Evolutionary conservation across 2,888 invertebrate genomes (phyloP).

Genomic region (Athalia cordata): DNA sequence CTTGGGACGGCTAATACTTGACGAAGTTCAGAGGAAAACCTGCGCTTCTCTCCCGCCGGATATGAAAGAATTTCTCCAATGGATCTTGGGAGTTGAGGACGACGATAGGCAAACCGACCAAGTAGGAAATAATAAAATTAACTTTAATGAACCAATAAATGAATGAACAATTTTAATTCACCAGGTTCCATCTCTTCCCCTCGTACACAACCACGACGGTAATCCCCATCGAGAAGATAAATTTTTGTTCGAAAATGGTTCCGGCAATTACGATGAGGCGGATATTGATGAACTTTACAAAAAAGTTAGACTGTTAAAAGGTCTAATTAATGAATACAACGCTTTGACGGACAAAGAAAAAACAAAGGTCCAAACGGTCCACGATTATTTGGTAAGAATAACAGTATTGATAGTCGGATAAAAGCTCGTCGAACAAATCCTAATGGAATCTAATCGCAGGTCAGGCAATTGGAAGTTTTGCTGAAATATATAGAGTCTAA

Average conservation of each 20-base stretch:
- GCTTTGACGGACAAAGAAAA: slow-evolving; percentile 59
- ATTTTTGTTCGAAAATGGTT: slow-evolving; percentile 53
- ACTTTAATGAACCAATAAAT: background rate
- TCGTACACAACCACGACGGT: slow-evolving; percentile 44
- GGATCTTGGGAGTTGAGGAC: slow-evolving; percentile 57
- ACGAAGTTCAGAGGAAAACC: slow-evolving; percentile 62
- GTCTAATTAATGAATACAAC: slow-evolving; percentile 62
- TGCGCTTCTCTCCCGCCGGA: slow-evolving; percentile 60
- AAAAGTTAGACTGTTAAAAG: slow-evolving; percentile 58
- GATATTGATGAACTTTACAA: slow-evolving; percentile 55
- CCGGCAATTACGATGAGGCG: slow-evolving; percentile 9
- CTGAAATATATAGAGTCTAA: slow-evolving; percentile 57
- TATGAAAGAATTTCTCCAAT: slow-evolving; percentile 60
- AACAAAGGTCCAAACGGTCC: slow-evolving; percentile 61
- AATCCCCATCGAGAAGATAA: slow-evolving; percentile 47
- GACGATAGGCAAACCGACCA: slow-evolving; percentile 47
- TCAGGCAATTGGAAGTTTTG: slow-evolving; percentile 55
- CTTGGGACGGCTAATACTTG: slow-evolving; percentile 57
- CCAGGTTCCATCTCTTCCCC: slow-evolving; percentile 52
- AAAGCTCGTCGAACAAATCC: background rate
- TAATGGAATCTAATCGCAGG: slow-evolving; percentile 47
- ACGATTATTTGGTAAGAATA: slow-evolving; percentile 63
- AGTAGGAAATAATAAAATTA: slow-evolving; percentile 32
- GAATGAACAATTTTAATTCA: background rate
- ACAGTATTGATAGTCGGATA: background rate